These are phyloP conservation scores for Carapus acus DNA, from an alignment of 2,797 vertebrate genomes.

Conservation along the genomic window DNA sequence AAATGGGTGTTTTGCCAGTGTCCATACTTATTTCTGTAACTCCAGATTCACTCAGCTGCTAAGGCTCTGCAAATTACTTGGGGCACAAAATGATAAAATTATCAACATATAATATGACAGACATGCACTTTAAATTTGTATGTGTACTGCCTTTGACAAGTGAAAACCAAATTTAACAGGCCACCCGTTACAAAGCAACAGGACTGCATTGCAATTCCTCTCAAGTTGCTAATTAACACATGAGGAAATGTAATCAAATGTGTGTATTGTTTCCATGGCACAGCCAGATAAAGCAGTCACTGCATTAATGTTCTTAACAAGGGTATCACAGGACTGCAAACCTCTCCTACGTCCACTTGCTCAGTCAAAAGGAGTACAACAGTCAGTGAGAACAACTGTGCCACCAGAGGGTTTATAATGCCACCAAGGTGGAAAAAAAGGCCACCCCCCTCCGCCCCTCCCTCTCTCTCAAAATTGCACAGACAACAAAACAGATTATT, in stretches of 20 bases:
- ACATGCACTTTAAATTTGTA: constrained; percentile 7
- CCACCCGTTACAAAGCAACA: constrained; percentile 13
- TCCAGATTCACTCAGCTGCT: background rate
- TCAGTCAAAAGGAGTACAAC: constrained; percentile 20
- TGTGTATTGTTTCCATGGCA: constrained; percentile 37
- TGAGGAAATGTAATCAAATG: constrained; percentile 16
- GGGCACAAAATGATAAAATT: too few relatives aligned
- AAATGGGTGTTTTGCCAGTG: constrained; percentile 1
- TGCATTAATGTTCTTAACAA: constrained; percentile 34
- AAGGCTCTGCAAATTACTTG: too few relatives aligned
- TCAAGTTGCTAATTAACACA: constrained; percentile 39
- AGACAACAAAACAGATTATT: background rate
- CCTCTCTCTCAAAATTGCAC: too few relatives aligned
- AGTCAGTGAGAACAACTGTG: constrained; percentile 14
- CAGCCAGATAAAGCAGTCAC: constrained; percentile 30
- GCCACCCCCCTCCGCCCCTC: too few relatives aligned
- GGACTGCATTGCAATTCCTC: constrained; percentile 21
- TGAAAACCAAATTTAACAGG: background rate
- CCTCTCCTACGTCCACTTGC: constrained; percentile 27
- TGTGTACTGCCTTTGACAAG: constrained; percentile 18
- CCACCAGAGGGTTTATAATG: constrained; percentile 28
- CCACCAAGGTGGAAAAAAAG: constrained; percentile 1
- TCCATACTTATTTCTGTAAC: background rate
- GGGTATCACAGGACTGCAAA: constrained; percentile 31
- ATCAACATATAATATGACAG: too few relatives aligned